These are phyloP conservation scores for Sapajus apella DNA, from an alignment of 2,113 vertebrate species.

Conservation along the genomic window DNA sequence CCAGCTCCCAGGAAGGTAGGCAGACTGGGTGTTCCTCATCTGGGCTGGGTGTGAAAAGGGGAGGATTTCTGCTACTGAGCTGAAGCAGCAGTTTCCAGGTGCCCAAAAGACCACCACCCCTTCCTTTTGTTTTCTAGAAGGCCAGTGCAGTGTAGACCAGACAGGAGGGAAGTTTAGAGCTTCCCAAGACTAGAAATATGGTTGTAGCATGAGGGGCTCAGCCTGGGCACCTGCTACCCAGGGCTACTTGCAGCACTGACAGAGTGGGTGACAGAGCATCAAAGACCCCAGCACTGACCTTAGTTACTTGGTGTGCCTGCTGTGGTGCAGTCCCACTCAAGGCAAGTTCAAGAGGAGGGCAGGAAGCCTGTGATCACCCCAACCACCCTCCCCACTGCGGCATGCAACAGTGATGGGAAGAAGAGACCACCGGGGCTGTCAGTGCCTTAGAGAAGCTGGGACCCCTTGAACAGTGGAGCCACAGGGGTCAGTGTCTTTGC, in stretches of 20 bases:
- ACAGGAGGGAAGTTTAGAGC: not conserved
- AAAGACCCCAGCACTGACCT: conserved; percentile 92
- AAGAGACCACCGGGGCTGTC: conserved; percentile 93
- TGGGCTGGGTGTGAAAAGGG: not conserved
- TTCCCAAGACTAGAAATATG: not conserved
- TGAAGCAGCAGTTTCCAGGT: not conserved
- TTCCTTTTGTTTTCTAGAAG: not conserved
- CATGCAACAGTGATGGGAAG: conserved; percentile 88
- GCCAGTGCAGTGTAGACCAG: not conserved
- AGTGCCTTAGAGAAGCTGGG: conserved; percentile 91
- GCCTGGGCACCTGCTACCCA: conserved; percentile 90
- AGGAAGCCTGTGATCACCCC: conserved; percentile 87
- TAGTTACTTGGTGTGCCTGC: conserved; percentile 94
- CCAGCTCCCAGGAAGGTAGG: not conserved
- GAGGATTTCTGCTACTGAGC: not conserved
- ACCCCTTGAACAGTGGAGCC: conserved; percentile 91
- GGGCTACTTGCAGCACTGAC: conserved; percentile 82
- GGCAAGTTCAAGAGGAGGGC: conserved; percentile 87
- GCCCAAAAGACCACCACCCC: not conserved
- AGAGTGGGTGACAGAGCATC: conserved; percentile 88
- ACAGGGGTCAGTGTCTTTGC: conserved; percentile 92
- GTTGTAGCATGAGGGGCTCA: conserved; percentile 63
- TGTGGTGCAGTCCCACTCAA: conserved; percentile 91
- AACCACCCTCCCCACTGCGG: conserved; percentile 56
- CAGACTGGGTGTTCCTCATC: not conserved